Conservation (phyloP, 2,797 vertebrate species). For the Alosa sapidissima region DNA sequence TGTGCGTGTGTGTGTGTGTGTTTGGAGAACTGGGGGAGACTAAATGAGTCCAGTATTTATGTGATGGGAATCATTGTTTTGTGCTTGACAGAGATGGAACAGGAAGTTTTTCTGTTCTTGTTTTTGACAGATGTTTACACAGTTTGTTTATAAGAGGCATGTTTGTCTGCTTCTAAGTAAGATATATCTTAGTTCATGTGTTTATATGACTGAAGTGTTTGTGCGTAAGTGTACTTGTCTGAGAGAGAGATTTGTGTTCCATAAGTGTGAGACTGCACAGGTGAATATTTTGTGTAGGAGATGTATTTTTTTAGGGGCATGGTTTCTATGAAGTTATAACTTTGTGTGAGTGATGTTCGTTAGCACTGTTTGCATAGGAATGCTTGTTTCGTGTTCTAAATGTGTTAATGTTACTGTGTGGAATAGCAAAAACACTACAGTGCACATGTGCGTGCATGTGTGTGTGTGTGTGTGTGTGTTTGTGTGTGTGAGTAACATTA, state of each 20-base stretch:
- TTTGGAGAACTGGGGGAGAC: no score
- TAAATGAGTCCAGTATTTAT: background rate
- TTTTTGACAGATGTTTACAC: background rate
- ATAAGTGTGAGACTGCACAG: no score
- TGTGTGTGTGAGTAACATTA: background rate
- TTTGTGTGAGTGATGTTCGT: background rate
- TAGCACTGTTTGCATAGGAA: no score
- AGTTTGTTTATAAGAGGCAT: background rate
- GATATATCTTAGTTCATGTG: background rate
- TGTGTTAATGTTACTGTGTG: background rate
- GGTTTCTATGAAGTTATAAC: background rate
- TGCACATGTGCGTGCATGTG: background rate
- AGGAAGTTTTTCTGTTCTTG: background rate
- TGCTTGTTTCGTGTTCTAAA: no score
- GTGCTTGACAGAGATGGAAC: background rate
- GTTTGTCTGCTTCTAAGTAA: background rate
- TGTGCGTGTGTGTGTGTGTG: conserved; percentile 6
- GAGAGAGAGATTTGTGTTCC: background rate
- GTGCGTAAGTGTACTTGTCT: background rate
- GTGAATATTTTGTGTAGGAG: no score
- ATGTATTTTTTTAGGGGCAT: no score
- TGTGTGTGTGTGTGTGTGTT: background rate
- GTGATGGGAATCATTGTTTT: background rate
- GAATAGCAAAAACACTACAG: no score
- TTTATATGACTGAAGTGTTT: background rate